Evolutionary conservation across 2,888 invertebrate species (phyloP), one percentile per base, ranked within the genome.

Genomic region (Drosophila neonasuta): DNA sequence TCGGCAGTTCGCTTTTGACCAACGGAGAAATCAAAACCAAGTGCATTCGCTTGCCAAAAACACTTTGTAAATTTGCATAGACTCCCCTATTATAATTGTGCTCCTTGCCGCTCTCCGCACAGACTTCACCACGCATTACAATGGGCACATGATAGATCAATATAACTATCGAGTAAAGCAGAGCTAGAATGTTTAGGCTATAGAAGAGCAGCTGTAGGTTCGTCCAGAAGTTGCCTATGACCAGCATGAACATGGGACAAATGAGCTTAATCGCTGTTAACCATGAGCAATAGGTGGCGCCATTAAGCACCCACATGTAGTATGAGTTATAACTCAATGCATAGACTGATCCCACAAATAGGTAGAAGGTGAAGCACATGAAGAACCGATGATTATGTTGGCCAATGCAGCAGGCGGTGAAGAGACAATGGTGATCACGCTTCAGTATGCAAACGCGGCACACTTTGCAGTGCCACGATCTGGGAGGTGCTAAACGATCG

Each of bases 371-470:
- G 88, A 97, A 95, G 89, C 95, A 92, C 57, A 96, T 91, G 86
- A 97, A 98, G 90, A 95, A 97, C 87, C 97, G 93, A 79, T 96
- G 95, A 90, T 98, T 98, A 69, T 92, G 92, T 88, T 96, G 95
- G 1, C 98, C 98, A 48, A 98, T 92, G 89, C 98, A 98, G 86
- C 95, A 95, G 24, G 96, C 96, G 39, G 96, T 95, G 89, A 97
- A 98, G 76, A 95, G 94, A 88, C 98, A 96, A 89, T 96, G 96
- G 91, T 96, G 97, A 89, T 97, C 97, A 71, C 97, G 92, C 91
- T 96, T 97, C 57, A 91, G 34, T 57, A 98, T 94, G 89, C 99
- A 99, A 11, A 93, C 92, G 74, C 95, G 92, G 90, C 99, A 99
- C 8, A 92, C 93, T 13, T 93, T 92, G 89, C 99, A 99, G 88